Base-by-base conservation (phyloP, 2,797 vertebrate genomes). In the Corythornis leucogaster region DNA sequence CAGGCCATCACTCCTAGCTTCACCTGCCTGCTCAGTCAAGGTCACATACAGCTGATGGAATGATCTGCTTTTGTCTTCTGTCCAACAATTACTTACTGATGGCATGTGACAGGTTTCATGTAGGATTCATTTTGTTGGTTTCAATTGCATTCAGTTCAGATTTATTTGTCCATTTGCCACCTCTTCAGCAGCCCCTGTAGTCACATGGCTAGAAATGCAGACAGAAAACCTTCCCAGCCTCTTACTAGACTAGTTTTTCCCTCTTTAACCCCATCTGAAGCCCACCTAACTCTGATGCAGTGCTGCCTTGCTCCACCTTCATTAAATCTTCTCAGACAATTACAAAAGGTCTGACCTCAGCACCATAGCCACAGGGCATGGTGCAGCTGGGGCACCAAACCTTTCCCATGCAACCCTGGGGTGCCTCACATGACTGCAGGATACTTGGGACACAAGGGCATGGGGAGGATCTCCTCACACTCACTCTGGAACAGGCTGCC, bases 81-180 rank as follows among this genome's bases (percentile, higher is more conserved):
- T 3, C 30, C 67, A 35, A 2, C 54, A 20, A 10, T 5, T 46
- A 90, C 75, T 45, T 79, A 63, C 55, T 38, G 74, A 7, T 15
- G 18, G 69, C 1, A 1, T 5, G 0, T 19, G 50, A 22, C n/a
- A 24, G 77, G 15, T 31, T 55, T 66, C 59, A 5, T 3, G 15
- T 64, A 73, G 82, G 80, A 45, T 83, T 76, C 31, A 11, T 75
- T 84, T 79, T 35, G 31, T 82, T 94, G 76, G 79, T 62, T 85
- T 75, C 80, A 25, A 6, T 2, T 67, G 71, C 35, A 69, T 91
- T 73, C 5, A 59, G 48, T 80, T 90, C 48, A 66, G 67, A 79
- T 86, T 84, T 42, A 88, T 84, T 79, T 86, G 75, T 67, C 75
- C 12, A 26, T 88, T 96, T 91, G 74, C 80, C 33, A 67, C 80